Evolutionary conservation across 2,888 invertebrate genomes (phyloP), one percentile per base, ranked within the genome.

Genomic region (Conistra vaccinii): DNA sequence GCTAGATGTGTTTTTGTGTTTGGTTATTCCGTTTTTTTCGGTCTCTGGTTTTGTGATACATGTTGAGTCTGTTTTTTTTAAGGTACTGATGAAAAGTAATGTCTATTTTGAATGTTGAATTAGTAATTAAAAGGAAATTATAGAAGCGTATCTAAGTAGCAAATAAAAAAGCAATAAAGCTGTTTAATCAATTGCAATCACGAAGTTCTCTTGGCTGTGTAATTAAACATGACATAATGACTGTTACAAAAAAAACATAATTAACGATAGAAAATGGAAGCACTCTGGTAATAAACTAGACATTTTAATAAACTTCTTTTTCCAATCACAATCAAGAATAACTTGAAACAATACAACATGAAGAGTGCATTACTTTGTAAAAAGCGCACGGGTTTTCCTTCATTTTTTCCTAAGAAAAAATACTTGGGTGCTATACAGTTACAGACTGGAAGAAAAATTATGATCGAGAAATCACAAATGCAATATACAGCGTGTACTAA

Each of bases 1-100:
- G 63, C 68, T 81, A 57, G 70, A 76, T 70, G 66, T 71, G 76
- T 57, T 82, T 73, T 71, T 81, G 73, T 80, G 67, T 80, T 66
- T 60, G 60, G 53, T 69, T 23, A 63, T 61, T 62, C 42, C 7
- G 53, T 48, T 58, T 69, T 69, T 84, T 81, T 55, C 26, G 32
- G 73, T 32, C 1, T 29, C 39, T 45, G 55, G 17, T n/a, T 79
- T 69, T 57, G 35, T 57, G 55, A 42, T 53, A 12, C 7, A 35
- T 29, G 29, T n/a, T 53, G 14, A 14, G 6, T 26, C 12, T 61
- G 23, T 55, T 53, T 69, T 57, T 57, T 51, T 32, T 39, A 6
- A 55, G 6, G 29, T n/a, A 51, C 10, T 45, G 14, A 3, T 45
- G 23, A n/a, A 51, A 14, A 0, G 45, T 39, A 7, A 58, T 53